These are phyloP conservation scores for Orchesella flavescens DNA, from an alignment of 2,888 invertebrate genomes.

Conservation along the genomic window DNA sequence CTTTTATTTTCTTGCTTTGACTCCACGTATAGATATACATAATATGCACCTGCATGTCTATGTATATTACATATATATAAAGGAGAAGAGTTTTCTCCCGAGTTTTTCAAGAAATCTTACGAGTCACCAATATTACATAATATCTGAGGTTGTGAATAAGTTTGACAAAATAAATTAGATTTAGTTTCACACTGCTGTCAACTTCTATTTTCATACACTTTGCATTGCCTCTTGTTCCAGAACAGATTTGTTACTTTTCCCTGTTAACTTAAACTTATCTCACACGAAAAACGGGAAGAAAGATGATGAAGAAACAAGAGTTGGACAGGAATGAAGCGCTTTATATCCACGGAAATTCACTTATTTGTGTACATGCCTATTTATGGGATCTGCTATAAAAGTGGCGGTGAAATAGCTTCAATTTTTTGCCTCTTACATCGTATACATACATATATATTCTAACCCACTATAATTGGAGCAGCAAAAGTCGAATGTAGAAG, in stretches of 20 bases:
- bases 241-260: slow-evolving; percentile 28
- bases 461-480: not conserved
- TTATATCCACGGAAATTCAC: not conserved
- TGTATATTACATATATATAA: no score
- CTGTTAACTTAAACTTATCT: slow-evolving; percentile 35
- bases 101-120: slow-evolving; percentile 34
- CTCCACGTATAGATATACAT: not conserved
- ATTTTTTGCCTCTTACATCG: no score
- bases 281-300: slow-evolving; percentile 21
- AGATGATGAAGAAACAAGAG: slow-evolving; percentile 10
- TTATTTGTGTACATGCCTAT: not conserved
- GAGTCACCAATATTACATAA: slow-evolving; percentile 38
- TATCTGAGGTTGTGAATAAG: slow-evolving; percentile 60
- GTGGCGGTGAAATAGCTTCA: no score
- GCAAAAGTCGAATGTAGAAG: slow-evolving; percentile 7
- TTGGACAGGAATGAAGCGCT: slow-evolving; percentile 23
- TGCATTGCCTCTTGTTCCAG: slow-evolving; percentile 34
- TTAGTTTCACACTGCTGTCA: slow-evolving; percentile 63
- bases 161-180: slow-evolving; percentile 65
- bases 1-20: not conserved
- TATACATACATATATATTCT: no score
- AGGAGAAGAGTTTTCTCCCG: slow-evolving; percentile 24
- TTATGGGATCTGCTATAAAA: no score
- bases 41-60: no score
- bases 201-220: slow-evolving; percentile 59